These are phyloP conservation scores for Mizuhopecten yessoensis DNA, from an alignment of 1,140 invertebrate genomes.

Conservation along the genomic window DNA sequence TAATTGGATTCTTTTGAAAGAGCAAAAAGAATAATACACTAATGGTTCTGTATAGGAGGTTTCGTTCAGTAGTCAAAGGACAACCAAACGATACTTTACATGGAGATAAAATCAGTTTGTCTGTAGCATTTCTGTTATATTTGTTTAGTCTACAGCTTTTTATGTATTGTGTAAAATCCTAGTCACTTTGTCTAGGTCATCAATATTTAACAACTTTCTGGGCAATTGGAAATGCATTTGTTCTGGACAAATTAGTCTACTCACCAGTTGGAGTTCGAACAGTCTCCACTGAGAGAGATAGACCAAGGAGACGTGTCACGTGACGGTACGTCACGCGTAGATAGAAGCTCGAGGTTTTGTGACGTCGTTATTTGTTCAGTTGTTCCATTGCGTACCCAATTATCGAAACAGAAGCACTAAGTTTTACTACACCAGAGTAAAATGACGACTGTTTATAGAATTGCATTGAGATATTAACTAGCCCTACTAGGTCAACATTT, in stretches of 20 bases:
- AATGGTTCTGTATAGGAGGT: not conserved
- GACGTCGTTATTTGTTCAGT: no score
- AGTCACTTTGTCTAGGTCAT: slow-evolving; percentile 15
- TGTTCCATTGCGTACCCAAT: not conserved
- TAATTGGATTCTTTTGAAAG: not conserved
- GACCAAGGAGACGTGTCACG: no score
- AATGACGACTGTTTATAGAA: not conserved
- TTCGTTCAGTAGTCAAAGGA: not conserved
- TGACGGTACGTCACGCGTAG: no score
- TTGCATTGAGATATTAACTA: no score
- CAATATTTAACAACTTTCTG: slow-evolving; percentile 13
- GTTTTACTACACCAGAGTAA: not conserved
- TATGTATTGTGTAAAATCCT: slow-evolving; percentile 4
- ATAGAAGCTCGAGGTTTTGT: no score
- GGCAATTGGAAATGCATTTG: not conserved
- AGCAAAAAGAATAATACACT: not conserved
- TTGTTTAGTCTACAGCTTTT: not conserved
- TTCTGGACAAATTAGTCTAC: not conserved
- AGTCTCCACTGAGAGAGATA: not conserved
- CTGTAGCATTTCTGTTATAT: not conserved
- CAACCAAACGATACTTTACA: not conserved
- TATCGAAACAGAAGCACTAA: not conserved
- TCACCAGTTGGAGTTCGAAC: not conserved
- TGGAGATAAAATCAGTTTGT: not conserved
- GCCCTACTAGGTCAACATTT: no score